These are phyloP conservation scores for Drosophila pullipes DNA, from an alignment of 2,888 invertebrate genomes.

Conservation along the genomic window DNA sequence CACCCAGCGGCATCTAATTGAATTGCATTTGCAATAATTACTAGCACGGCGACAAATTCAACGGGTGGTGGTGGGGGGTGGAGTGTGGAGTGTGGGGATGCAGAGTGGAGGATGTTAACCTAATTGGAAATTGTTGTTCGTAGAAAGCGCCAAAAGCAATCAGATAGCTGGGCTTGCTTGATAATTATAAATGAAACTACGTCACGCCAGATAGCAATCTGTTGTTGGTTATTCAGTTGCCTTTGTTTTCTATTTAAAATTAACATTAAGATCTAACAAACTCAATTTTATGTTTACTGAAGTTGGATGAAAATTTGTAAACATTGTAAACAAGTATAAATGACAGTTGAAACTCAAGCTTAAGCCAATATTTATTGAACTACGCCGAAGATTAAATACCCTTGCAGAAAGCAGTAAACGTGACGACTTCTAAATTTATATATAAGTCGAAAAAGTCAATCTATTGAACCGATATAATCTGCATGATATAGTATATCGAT, in stretches of 20 bases:
- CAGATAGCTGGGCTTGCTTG: constrained; percentile 7
- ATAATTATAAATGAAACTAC: constrained; percentile 8
- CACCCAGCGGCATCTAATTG: constrained; percentile 63
- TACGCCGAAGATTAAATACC: too few species aligned
- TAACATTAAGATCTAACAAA: background rate
- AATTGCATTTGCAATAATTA: constrained; percentile 70
- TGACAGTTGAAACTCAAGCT: background rate
- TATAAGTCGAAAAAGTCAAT: background rate
- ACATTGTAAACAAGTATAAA: background rate
- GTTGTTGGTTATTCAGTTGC: background rate
- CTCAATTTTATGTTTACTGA: background rate
- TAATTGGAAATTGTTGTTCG: constrained; percentile 70
- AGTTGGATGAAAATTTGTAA: background rate
- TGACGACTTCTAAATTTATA: background rate
- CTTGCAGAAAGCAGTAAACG: background rate
- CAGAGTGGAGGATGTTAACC: constrained; percentile 1
- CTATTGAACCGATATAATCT: background rate
- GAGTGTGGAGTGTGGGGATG: background rate
- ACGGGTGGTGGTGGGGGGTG: background rate
- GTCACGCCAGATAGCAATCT: background rate
- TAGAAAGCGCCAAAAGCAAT: constrained; percentile 32
- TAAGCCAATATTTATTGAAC: background rate
- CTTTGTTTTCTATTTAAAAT: background rate
- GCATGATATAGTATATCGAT: background rate
- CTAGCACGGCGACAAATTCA: constrained; percentile 3